Conservation (phyloP, 2,113 vertebrate species). For the Triplophysa dalaica region DNA sequence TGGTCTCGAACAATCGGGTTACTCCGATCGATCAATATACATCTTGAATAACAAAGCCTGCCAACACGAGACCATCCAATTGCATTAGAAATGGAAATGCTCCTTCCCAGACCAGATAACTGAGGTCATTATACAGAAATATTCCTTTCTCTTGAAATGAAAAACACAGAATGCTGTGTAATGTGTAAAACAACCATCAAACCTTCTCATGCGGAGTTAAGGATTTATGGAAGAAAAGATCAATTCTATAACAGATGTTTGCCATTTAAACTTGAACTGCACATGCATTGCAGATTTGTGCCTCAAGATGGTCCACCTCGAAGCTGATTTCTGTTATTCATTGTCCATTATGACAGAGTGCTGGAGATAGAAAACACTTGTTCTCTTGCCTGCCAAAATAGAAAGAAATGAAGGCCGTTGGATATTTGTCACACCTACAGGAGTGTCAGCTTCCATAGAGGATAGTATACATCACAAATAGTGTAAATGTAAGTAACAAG, state of each 20-base stretch:
- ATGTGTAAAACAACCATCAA: neutral
- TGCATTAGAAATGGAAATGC: conserved; percentile 21
- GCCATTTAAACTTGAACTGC: neutral
- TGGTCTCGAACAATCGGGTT: conserved; percentile 11
- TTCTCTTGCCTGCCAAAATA: conserved; percentile 9
- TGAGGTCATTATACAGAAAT: neutral
- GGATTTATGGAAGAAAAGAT: neutral
- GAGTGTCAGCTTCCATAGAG: conserved; percentile 43
- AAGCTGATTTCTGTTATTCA: conserved; percentile 4
- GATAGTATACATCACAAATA: conserved; percentile 44
- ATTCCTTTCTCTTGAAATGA: neutral
- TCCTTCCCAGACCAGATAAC: neutral
- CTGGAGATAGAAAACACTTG: neutral
- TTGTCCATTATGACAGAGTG: neutral
- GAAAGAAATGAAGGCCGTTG: conserved; percentile 12
- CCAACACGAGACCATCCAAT: neutral
- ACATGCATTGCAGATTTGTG: neutral
- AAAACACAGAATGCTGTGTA: neutral
- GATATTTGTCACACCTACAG: conserved; percentile 48
- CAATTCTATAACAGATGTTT: neutral
- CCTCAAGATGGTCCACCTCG: neutral
- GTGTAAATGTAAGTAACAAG: neutral
- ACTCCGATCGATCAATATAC: conserved; percentile 1
- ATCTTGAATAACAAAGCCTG: conserved; percentile 1
- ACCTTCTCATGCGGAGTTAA: neutral